Base-by-base conservation (phyloP, 2,888 invertebrate species). In the Xanthorhoe designata region DNA sequence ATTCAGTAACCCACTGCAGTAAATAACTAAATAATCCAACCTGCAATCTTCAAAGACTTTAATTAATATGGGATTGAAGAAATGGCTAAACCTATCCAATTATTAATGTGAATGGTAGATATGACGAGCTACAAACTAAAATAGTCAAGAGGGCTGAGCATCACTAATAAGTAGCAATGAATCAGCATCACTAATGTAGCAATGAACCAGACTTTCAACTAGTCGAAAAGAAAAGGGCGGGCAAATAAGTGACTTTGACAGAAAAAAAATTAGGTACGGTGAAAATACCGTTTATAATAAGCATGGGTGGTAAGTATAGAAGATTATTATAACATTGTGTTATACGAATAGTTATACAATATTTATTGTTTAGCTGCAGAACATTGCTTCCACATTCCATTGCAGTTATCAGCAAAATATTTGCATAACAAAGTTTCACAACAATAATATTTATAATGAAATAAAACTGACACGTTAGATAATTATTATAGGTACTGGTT, bases 381-480 rank as follows among this genome's bases (percentile, higher is more conserved):
- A 76, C 60, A 72, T 84, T 77, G 85, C 88, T 91, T 91, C 91
- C 89, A 92, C 91, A 91, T 92, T 83, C 90, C 90, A 73, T 80
- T 82, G 78, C 71, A 69, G 77, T 82, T 87, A 88, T 88, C 85
- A 83, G 81, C 85, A 81, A 80, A 86, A 86, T 87, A 86, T 88
- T 87, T 85, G 82, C 83, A 83, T 83, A 83, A 79, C 82, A 79
- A 73, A 75, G 76, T 76, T 75, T 78, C 80, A 83, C 80, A 85
- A 86, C 84, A 86, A 86, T 82, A 88, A 81, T 77, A 80, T 69
- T 76, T 77, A 69, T 75, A 68, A 71, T 64, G 75, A 73, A 71
- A 75, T 76, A 73, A 76, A 72, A 74, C 73, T 73, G 77, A 79
- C 57, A 61, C 49, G 19, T 50, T 55, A 61, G 24, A 51, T 38